Conservation (phyloP, 1,140 invertebrate species). For the Mercenaria mercenaria region DNA sequence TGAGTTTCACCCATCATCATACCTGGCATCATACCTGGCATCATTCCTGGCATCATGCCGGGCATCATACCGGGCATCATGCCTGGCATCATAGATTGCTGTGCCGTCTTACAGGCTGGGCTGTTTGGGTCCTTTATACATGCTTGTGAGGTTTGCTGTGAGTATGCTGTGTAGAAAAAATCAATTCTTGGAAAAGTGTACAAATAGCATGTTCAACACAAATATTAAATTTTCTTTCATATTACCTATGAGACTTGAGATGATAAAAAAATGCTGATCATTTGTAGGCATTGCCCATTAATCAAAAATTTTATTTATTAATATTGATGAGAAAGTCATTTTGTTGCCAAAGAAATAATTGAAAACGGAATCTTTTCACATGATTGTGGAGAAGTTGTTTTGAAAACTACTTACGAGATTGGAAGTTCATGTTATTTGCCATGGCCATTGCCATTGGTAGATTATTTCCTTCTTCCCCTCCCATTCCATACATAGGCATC, state of each 20-base stretch:
- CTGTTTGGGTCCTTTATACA: conserved; percentile 16
- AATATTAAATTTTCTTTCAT: not conserved
- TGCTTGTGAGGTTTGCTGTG: not conserved
- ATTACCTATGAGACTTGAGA: no score
- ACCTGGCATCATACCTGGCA: not conserved
- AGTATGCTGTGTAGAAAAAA: not conserved
- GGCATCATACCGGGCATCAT: not conserved
- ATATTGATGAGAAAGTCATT: no score
- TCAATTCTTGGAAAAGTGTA: no score
- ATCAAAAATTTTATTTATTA: no score
- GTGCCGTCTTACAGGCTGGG: conserved; percentile 21
- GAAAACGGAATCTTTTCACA: no score
- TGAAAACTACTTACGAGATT: conserved; percentile 18
- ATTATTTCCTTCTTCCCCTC: not conserved
- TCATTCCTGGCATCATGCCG: not conserved
- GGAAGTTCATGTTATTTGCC: not conserved
- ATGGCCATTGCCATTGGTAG: not conserved
- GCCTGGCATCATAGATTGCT: not conserved
- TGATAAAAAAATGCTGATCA: no score
- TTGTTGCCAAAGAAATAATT: no score
- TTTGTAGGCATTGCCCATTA: no score
- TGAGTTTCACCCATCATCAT: conserved; percentile 31
- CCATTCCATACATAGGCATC: conserved; percentile 13
- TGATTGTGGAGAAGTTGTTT: no score
- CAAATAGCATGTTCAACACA: not conserved